Evolutionary conservation across 1,140 invertebrate species (phyloP).

Genomic region (Argopecten irradians): DNA sequence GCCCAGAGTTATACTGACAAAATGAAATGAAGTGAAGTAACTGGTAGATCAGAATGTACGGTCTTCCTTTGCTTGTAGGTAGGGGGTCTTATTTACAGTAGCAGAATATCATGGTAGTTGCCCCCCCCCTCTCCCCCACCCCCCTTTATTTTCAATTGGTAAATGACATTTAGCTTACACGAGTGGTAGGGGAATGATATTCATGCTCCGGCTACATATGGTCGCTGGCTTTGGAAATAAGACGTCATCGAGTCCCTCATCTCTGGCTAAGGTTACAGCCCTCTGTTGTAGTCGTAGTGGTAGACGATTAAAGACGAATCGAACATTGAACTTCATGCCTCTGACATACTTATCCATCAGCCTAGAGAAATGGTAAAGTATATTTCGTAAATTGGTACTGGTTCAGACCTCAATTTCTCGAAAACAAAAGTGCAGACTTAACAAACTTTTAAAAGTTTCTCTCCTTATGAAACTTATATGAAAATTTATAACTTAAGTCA

Average conservation of each 20-base stretch:
- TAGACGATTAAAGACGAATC: slow-evolving; percentile 73
- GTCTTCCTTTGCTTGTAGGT: no score
- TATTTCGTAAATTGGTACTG: not conserved
- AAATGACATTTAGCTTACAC: not conserved
- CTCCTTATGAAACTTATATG: no score
- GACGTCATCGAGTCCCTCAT: slow-evolving; percentile 80
- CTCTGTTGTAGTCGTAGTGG: slow-evolving; percentile 82
- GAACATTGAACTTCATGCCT: slow-evolving; percentile 67
- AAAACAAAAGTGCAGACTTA: not conserved
- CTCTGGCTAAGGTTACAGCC: slow-evolving; percentile 81
- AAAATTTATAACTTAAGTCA: no score
- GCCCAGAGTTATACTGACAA: no score
- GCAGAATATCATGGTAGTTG: no score
- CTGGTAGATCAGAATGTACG: no score
- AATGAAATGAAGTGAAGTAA: no score
- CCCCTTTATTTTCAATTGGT: no score
- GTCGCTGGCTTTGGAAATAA: slow-evolving; percentile 82
- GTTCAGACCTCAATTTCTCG: no score
- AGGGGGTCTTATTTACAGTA: no score
- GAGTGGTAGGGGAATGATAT: not conserved
- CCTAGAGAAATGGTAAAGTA: slow-evolving; percentile 56
- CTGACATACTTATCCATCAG: slow-evolving; percentile 58
- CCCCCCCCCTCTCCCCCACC: no score
- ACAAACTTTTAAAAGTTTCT: not conserved
- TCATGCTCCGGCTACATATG: slow-evolving; percentile 74